A percentile compares a stretch with the other conserved stretches of the same genome.
These are phyloP conservation scores for Brachynemurus nebulosus DNA, from an alignment of 2,888 invertebrate species.

Conservation along the genomic window DNA sequence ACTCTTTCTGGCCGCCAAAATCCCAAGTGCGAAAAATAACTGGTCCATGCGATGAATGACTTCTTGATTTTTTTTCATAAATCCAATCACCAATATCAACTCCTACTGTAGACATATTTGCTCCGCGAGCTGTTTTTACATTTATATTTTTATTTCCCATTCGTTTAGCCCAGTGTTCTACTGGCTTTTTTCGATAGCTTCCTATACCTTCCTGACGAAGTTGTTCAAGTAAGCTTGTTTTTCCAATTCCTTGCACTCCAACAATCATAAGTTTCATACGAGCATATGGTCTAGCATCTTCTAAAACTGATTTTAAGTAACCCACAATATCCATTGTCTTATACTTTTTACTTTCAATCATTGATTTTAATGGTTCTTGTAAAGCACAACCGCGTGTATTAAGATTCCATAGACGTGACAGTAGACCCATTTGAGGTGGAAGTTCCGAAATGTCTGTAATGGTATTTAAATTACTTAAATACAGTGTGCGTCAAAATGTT, in stretches of 20 bases:
- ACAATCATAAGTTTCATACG: conserved; percentile 95
- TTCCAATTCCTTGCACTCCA: conserved; percentile 73
- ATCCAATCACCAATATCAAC: conserved; percentile 95
- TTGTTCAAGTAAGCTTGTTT: conserved; percentile 83
- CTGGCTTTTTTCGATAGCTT: conserved; percentile 53
- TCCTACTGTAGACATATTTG: conserved; percentile 88
- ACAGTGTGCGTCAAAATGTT: too few relatives aligned
- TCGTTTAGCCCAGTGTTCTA: conserved; percentile 85
- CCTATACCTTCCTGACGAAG: conserved; percentile 74
- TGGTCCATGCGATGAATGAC: conserved; percentile 61
- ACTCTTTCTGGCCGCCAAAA: conserved; percentile 95
- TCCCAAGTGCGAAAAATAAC: conserved; percentile 96
- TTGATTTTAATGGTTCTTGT: conserved; percentile 75
- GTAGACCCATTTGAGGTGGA: conserved; percentile 88
- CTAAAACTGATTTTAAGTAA: conserved; percentile 76
- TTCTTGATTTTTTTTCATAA: conserved; percentile 71
- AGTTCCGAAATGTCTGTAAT: conserved; percentile 64
- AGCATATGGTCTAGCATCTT: conserved; percentile 86
- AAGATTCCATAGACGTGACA: conserved; percentile 92
- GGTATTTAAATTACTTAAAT: too few relatives aligned
- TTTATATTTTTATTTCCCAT: conserved; percentile 83
- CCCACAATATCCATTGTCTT: conserved; percentile 92
- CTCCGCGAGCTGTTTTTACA: conserved; percentile 58
- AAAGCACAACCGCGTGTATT: conserved; percentile 81
- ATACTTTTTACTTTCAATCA: conserved; percentile 85